Base-by-base conservation (phyloP, 2,113 vertebrate genomes). In the Cynoglossus semilaevis region DNA sequence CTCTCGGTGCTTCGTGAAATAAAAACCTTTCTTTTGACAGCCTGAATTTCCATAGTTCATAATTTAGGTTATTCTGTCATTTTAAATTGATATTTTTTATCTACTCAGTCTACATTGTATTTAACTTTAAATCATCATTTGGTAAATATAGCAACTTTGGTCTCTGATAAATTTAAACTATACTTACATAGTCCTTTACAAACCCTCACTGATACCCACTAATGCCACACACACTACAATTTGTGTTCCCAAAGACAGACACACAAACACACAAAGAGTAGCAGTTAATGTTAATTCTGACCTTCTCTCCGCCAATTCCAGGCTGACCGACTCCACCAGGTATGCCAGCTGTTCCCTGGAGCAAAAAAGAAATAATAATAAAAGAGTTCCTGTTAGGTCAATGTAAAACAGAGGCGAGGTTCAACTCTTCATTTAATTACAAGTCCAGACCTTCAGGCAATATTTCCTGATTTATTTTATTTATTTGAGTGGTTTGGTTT, bases 221-320 rank as follows among this genome's bases (percentile, higher is more conserved):
- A 4, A 29, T 29, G 22, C 2, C 19, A 67, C 42, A 54, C 36
- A 51, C 34, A 50, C 19, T 57, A 16, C 38, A 45, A 16, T 18
- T 9, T 4, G 22, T 29, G 44, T 42, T 58, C 48, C 37, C 54
- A 12, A 60, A 5, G 36, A 40, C 47, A 9, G 50, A 12, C 19
- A 64, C 41, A 35, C 7, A 2, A 34, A 51, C 46, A 62, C 1
- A 9, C 36, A 60, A 41, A 13, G 7, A 15, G 40, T 34, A 22
- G 9, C 51, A 43, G 36, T 50, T 76, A 44, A 63, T 49, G 46
- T 38, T 16, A 69, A 57, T 45, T 18, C 83, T 69, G 59, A 96
- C 95, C 93, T 97, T 97, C 69, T 96, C 93, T 16, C 95, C 95
- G 45, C 94, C 92, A 2, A 83, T 59, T 0, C 95, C 95, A 0